Evolutionary conservation across 2,797 vertebrate genomes (phyloP).

Genomic region (Enteromius trimaculatus): DNA sequence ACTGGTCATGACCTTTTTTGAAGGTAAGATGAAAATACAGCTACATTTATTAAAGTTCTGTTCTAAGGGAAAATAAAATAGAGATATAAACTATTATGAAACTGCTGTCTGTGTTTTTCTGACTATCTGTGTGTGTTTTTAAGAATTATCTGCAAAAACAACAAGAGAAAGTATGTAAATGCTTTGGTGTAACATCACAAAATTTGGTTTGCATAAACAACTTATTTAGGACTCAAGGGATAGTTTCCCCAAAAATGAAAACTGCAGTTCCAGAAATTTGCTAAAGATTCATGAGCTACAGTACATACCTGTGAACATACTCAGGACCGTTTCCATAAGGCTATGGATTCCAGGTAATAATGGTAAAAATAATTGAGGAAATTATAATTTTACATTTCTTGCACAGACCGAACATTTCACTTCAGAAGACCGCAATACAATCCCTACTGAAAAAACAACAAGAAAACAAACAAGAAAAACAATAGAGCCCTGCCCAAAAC

Average conservation of each 20-base stretch:
- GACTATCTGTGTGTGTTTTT: not conserved
- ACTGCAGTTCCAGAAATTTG: not conserved
- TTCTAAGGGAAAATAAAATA: conserved; percentile 84
- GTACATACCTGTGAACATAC: not conserved
- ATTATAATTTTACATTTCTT: not conserved
- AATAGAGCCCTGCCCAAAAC: too few relatives aligned
- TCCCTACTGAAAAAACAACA: too few relatives aligned
- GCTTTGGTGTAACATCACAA: not conserved
- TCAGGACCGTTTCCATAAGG: not conserved
- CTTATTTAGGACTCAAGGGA: not conserved
- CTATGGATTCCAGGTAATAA: not conserved
- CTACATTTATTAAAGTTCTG: conserved; percentile 83
- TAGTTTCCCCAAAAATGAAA: not conserved
- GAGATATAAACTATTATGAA: conserved; percentile 81
- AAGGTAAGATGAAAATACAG: conserved; percentile 81
- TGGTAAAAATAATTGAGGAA: too few relatives aligned
- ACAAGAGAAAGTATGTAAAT: not conserved
- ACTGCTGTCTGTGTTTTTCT: conserved; percentile 66
- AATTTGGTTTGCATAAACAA: not conserved
- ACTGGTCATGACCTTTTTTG: conserved; percentile 85
- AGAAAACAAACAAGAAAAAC: too few relatives aligned
- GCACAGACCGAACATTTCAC: not conserved
- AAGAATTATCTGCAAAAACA: not conserved
- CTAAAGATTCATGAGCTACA: not conserved
- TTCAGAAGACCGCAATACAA: not conserved